Evolutionary conservation across 2,113 vertebrate species (phyloP).

Genomic region (Marmota monax): DNA sequence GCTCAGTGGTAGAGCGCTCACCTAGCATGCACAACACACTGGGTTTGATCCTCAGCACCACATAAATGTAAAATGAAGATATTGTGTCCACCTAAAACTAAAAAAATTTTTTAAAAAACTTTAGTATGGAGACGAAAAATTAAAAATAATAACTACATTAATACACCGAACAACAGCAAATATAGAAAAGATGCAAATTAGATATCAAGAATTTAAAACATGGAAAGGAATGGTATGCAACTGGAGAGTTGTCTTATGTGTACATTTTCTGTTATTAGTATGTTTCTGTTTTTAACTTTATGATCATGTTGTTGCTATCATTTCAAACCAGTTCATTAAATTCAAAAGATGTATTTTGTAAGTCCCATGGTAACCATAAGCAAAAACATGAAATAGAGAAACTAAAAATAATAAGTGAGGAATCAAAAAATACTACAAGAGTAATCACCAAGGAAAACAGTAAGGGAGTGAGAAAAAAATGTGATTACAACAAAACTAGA

Average conservation of each 20-base stretch:
- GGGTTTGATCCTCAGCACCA: too few relatives aligned
- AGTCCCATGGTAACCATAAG: neutral
- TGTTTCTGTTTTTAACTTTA: neutral
- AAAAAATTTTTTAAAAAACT: too few relatives aligned
- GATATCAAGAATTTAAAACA: neutral
- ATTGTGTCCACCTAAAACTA: too few relatives aligned
- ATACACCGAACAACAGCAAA: neutral
- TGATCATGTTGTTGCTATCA: neutral
- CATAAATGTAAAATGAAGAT: too few relatives aligned
- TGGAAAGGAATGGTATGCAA: neutral
- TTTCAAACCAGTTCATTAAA: neutral
- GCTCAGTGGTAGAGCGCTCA: too few relatives aligned
- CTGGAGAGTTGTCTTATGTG: neutral
- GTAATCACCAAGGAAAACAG: neutral
- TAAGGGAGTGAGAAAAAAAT: neutral
- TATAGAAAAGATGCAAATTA: neutral
- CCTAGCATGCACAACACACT: too few relatives aligned
- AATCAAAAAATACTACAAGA: neutral
- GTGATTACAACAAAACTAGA: neutral
- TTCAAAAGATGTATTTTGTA: neutral
- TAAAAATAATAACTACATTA: neutral
- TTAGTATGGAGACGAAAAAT: too few relatives aligned
- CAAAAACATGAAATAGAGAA: neutral
- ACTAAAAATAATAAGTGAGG: neutral
- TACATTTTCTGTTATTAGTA: neutral